A percentile compares a stretch with the other conserved stretches of the same genome.
Conservation (phyloP, 2,113 vertebrate species). For the Sterrhoptilus dennistouni region DNA sequence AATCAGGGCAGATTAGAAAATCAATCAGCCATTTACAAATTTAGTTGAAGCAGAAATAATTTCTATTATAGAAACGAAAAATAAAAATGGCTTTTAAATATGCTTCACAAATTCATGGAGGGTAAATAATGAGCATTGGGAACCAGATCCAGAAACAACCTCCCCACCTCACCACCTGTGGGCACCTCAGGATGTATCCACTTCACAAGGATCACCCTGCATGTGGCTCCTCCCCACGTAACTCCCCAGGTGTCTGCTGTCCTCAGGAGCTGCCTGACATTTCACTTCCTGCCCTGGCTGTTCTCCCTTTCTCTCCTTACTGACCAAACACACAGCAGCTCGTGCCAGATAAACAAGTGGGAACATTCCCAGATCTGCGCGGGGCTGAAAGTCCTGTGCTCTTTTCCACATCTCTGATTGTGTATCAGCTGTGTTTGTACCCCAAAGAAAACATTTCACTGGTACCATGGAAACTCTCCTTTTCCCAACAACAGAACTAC, state of each 20-base stretch:
- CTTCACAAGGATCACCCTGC: background rate
- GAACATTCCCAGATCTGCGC: background rate
- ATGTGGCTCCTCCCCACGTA: background rate
- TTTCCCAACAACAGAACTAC: background rate
- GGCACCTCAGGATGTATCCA: fast-evolving
- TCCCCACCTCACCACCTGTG: too few species aligned
- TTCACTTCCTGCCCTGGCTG: background rate
- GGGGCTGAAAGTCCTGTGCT: background rate
- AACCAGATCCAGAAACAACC: background rate
- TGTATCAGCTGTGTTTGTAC: background rate
- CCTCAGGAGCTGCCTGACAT: background rate
- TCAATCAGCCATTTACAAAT: background rate
- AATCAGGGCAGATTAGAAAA: background rate
- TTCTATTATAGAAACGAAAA: background rate
- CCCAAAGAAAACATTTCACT: background rate
- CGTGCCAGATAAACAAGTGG: background rate
- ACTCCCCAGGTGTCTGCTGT: background rate
- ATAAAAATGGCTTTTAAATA: background rate
- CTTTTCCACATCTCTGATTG: background rate
- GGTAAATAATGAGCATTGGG: background rate
- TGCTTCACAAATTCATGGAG: background rate
- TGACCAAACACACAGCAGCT: background rate
- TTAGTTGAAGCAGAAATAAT: background rate
- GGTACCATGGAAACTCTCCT: background rate
- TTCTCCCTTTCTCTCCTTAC: background rate